These are phyloP conservation scores for Alethe castanea DNA, from an alignment of 2,113 vertebrate species.

Conservation along the genomic window DNA sequence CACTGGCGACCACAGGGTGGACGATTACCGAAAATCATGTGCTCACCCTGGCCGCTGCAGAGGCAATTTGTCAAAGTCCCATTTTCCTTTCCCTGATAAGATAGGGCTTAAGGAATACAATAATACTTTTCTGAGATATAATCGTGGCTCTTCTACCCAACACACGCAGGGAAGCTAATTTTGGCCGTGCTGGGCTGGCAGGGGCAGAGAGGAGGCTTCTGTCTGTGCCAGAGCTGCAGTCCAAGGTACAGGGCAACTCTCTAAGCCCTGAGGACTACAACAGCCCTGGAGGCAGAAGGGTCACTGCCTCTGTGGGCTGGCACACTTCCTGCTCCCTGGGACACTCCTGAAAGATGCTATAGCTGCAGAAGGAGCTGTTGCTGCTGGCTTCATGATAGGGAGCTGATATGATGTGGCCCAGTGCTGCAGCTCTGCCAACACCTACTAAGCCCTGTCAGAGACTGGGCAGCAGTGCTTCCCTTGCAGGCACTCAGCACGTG, in stretches of 20 bases:
- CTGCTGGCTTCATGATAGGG: fast-evolving
- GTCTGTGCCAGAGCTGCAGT: neutral
- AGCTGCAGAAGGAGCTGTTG: neutral
- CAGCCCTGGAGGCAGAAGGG: neutral
- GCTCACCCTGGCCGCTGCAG: neutral
- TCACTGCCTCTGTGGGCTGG: neutral
- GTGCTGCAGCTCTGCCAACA: neutral
- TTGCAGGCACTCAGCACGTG: fast-evolving
- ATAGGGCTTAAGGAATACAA: slow-evolving; percentile 68
- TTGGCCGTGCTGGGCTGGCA: slow-evolving; percentile 39
- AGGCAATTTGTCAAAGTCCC: slow-evolving; percentile 70
- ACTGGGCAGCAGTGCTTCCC: neutral
- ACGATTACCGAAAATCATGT: slow-evolving; percentile 26
- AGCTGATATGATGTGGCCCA: fast-evolving
- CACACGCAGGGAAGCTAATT: slow-evolving; percentile 54
- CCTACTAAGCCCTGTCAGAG: neutral
- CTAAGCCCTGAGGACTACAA: fast-evolving
- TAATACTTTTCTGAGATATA: slow-evolving; percentile 72
- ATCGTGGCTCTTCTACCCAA: slow-evolving; percentile 24
- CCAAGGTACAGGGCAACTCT: neutral
- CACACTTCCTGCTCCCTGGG: neutral
- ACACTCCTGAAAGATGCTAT: neutral
- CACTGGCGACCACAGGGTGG: neutral
- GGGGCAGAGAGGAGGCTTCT: neutral
- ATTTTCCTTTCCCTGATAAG: slow-evolving; percentile 73